Base-by-base conservation (phyloP, 2,113 vertebrate genomes). In the Pteruthius melanotis region DNA sequence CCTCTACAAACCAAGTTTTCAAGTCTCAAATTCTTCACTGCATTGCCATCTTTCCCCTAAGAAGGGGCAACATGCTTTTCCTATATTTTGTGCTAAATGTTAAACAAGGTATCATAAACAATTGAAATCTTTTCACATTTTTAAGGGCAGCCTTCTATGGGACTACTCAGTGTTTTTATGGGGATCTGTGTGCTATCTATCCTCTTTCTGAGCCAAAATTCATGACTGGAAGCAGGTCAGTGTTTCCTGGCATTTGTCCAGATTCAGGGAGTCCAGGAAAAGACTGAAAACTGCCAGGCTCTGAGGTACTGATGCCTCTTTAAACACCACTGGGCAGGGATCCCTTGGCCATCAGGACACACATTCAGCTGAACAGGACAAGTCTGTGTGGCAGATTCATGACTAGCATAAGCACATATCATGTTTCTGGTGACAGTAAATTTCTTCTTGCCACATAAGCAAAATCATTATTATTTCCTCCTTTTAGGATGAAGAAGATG, bases 391-490 rank as follows among this genome's bases (percentile, higher is more conserved):
- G 37, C 84, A 94, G 92, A 90, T 94, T 83, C 78, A 88, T 21
- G 37, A 16, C 45, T 78, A 42, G 9, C 50, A 7, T 53, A 65
- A 89, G 45, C 28, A 11, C 53, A 76, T 31, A 28, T 87, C 33
- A 12, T 91, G 88, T 93, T 87, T 91, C 82, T 91, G 49, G n/a
- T 93, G 66, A 50, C 30, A 79, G n/a, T 77, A 64, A 72, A 83
- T 78, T 89, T 57, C 40, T 87, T 89, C 78, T 64, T 87, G 84
- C 49, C 78, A 68, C 66, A 37, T 79, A 88, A 87, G 49, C 17
- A 85, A 93, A 94, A 72, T 79, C 30, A 61, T 91, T 82, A 81
- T 91, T 93, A 83, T 83, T 94, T 94, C 63, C 66, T 66, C 31
- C 39, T 69, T 88, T 39, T 35, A 83, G 68, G 79, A 54, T 83